Evolutionary conservation across 2,888 invertebrate genomes (phyloP), one percentile per base, ranked within the genome.

Genomic region (Campopleginae sp.): DNA sequence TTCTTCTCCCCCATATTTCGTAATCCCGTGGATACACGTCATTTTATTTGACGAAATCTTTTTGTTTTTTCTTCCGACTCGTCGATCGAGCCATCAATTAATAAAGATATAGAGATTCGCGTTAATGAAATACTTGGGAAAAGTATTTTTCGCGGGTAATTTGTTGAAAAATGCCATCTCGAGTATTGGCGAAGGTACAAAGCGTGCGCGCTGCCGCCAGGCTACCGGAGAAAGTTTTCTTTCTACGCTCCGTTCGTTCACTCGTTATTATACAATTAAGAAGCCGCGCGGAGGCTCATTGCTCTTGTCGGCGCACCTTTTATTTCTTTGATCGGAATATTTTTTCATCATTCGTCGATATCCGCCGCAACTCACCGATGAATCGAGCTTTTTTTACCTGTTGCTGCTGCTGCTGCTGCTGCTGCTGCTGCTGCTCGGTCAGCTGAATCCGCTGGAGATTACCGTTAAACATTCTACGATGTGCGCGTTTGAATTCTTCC

Each of bases 401-500:
- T n/a, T 80, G 31, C 58, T 86, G 71, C 54, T 91, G 89, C 80
- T 92, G n/a, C n/a, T 80, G 31, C 58, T 86, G 71, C 54, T 91
- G 89, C 80, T 92, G n/a, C n/a, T 80, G 31, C 58, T 86, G 71
- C 54, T 91, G 89, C 80, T 92, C 91, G 42, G 89, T 87, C 74
- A 87, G 87, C 66, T 92, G 92, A 19, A 87, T 88, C 76, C 91
- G 91, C 79, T 92, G 92, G 68, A 91, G 92, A 61, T 91, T 88
- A 51, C 91, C 90, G 80, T 92, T 93, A 93, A 98, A 98, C 98
- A 98, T 98, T 94, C 97, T 97, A 90, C 96, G 95, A 94, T 98
- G 98, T 6, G 97, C 98, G 91, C 96, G 96, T 93, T 97, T 97
- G 93, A 98, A 98, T 94, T 98, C 98, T 93, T 98, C 97, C 97